These are phyloP conservation scores for Andricus quercusramuli DNA, from an alignment of 2,888 invertebrate species.

Conservation along the genomic window DNA sequence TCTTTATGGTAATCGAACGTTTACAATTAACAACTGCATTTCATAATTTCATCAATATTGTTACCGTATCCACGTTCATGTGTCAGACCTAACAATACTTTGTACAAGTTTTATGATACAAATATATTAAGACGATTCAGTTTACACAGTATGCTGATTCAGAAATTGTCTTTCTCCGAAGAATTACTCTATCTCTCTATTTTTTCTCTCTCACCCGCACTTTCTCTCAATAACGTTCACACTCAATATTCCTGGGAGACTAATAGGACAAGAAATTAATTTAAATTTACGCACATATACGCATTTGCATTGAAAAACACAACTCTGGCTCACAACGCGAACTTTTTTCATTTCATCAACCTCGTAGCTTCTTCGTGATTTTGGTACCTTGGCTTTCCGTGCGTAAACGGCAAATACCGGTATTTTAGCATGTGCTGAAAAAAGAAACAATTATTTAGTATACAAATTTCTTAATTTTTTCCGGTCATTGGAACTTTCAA, in stretches of 20 bases:
- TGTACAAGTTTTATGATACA: constrained; percentile 78
- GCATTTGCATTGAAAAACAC: constrained; percentile 65
- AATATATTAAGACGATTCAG: constrained; percentile 73
- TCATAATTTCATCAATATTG: constrained; percentile 57
- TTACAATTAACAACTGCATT: constrained; percentile 34
- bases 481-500: no score
- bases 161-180: constrained; percentile 19
- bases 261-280: constrained; percentile 53
- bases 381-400: constrained; percentile 97
- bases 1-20: constrained; percentile 34
- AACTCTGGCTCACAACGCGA: constrained; percentile 65
- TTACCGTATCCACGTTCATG: constrained; percentile 66
- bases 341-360: constrained; percentile 71
- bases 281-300: constrained; percentile 71
- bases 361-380: constrained; percentile 80
- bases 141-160: constrained; percentile 34
- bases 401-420: constrained; percentile 98
- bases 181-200: constrained; percentile 15
- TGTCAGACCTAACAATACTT: constrained; percentile 76
- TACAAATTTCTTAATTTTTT: no score
- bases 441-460: constrained; percentile 57
- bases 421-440: constrained; percentile 99
- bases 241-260: constrained; percentile 38
- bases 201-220: not conserved
- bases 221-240: not conserved